Conservation (phyloP, 2,797 vertebrate species). For the Microctenopoma lineatum region DNA sequence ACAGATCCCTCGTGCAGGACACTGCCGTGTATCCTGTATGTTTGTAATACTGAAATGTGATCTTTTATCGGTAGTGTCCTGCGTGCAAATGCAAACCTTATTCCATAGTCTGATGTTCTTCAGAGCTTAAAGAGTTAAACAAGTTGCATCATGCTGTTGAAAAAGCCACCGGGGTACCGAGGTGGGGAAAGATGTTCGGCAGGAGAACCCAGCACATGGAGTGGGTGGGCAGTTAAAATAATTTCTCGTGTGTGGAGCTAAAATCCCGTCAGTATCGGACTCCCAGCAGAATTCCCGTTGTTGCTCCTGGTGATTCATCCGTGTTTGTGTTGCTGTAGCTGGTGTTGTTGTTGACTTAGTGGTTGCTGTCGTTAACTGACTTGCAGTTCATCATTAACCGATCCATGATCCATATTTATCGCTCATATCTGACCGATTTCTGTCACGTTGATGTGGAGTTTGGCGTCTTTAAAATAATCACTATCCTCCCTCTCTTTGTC, state of each 20-base stretch:
- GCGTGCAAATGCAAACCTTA: too few relatives aligned
- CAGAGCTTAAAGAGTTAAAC: too few relatives aligned
- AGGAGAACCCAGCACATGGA: too few relatives aligned
- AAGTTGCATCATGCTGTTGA: too few relatives aligned
- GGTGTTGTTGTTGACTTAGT: slow-evolving; percentile 2
- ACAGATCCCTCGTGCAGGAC: too few relatives aligned
- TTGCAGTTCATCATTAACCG: slow-evolving; percentile 60
- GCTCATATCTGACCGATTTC: slow-evolving; percentile 29
- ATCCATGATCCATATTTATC: slow-evolving; percentile 42
- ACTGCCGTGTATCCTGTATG: not conserved
- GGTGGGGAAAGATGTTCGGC: too few relatives aligned
- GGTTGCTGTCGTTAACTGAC: slow-evolving; percentile 16
- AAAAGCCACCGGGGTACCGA: too few relatives aligned
- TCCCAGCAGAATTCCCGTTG: slow-evolving; percentile 57
- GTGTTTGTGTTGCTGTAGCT: slow-evolving; percentile 20
- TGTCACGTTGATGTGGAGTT: slow-evolving; percentile 50
- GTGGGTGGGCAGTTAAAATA: not conserved
- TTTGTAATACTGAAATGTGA: not conserved
- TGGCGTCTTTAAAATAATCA: slow-evolving; percentile 34
- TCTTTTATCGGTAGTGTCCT: not conserved
- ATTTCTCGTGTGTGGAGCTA: too few relatives aligned
- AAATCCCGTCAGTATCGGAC: not conserved
- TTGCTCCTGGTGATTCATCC: slow-evolving; percentile 9
- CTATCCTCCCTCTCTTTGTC: slow-evolving; percentile 16
- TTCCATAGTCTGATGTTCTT: too few relatives aligned